Conservation (phyloP, 2,113 vertebrate genomes). For the Crotalus helleri region DNA sequence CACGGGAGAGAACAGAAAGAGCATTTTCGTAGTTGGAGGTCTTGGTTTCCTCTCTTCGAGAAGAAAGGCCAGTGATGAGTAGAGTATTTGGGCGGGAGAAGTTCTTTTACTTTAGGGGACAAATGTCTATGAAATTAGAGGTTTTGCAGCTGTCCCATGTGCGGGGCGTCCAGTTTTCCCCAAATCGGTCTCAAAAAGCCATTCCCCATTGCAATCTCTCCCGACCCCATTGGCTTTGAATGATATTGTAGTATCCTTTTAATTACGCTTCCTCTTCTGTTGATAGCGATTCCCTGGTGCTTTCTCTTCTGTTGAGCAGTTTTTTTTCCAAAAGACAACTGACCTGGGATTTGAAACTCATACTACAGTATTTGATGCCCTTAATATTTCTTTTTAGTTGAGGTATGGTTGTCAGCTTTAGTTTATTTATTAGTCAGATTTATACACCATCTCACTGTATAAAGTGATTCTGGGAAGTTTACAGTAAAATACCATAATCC, state of each 20-base stretch:
- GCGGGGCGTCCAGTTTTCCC: background rate
- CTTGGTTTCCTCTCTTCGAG: background rate
- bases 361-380: background rate
- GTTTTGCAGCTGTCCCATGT: background rate
- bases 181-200: background rate
- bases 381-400: conserved; percentile 3
- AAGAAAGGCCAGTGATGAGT: background rate
- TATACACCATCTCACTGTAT: background rate
- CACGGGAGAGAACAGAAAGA: background rate
- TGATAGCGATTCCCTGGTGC: accelerated
- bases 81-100: too few relatives aligned
- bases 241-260: background rate
- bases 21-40: background rate
- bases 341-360: background rate
- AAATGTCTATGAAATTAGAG: background rate
- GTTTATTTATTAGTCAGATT: conserved; percentile 5
- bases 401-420: conserved; percentile 41
- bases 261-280: background rate
- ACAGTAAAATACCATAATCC: background rate
- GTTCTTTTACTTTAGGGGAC: background rate
- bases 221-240: background rate
- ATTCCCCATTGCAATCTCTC: background rate
- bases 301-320: background rate
- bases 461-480: background rate
- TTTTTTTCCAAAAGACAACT: background rate